These are phyloP conservation scores for Cyclura pinguis DNA, from an alignment of 2,797 vertebrate species.

Conservation along the genomic window DNA sequence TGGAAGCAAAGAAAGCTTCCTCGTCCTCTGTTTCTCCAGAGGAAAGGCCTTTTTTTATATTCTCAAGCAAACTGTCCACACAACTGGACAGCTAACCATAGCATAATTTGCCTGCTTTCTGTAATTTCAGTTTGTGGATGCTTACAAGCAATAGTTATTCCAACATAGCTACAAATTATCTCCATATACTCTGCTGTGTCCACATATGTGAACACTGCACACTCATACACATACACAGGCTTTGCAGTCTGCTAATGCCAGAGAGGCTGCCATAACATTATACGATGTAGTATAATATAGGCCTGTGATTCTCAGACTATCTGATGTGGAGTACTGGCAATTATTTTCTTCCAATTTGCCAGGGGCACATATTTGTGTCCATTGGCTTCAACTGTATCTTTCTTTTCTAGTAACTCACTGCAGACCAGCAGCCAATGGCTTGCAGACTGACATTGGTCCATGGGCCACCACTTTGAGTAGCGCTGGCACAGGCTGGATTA, in stretches of 20 bases:
- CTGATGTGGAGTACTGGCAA: too few relatives aligned
- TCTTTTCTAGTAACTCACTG: too few relatives aligned
- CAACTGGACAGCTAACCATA: neutral
- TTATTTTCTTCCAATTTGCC: too few relatives aligned
- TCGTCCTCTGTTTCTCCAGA: neutral
- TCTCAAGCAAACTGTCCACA: neutral
- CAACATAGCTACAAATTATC: neutral
- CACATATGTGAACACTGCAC: neutral
- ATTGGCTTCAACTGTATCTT: too few relatives aligned
- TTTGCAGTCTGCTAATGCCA: neutral
- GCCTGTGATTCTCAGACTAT: too few relatives aligned
- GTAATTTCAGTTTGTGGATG: neutral
- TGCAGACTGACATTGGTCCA: too few relatives aligned
- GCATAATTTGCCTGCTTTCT: conserved; percentile 2
- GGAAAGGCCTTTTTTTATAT: neutral
- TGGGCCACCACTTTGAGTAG: too few relatives aligned
- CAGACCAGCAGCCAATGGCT: too few relatives aligned
- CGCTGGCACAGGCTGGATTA: neutral
- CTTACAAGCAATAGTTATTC: neutral
- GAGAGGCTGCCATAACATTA: neutral
- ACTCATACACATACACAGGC: neutral
- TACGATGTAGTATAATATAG: neutral
- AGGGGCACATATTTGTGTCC: too few relatives aligned
- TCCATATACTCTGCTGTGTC: neutral
- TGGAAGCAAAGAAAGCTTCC: neutral